Evolutionary conservation across 2,888 invertebrate genomes (phyloP).

Genomic region (Anthophora plumipes): DNA sequence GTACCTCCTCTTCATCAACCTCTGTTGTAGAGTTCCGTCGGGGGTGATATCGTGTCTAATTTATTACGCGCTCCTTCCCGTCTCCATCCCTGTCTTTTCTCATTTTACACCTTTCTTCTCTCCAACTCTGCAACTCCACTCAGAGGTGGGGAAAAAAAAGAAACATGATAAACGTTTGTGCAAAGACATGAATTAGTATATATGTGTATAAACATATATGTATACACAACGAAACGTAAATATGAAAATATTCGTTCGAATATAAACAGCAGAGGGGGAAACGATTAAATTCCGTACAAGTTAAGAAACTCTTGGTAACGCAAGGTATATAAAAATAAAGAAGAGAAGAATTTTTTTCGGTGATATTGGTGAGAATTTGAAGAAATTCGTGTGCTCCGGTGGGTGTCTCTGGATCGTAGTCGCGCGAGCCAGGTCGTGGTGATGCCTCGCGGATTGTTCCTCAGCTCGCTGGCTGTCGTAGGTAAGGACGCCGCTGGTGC

Average conservation of each 20-base stretch:
- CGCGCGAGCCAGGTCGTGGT: slow-evolving; percentile 71
- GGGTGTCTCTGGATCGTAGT: slow-evolving; percentile 57
- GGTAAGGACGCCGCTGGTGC: slow-evolving; percentile 73
- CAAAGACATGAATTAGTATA: neutral
- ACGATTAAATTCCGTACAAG: neutral
- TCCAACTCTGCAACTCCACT: too few species aligned
- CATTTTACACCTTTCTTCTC: too few species aligned
- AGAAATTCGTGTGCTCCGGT: slow-evolving; percentile 54
- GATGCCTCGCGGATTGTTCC: slow-evolving; percentile 77
- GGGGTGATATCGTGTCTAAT: slow-evolving; percentile 31
- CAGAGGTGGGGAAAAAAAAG: too few species aligned
- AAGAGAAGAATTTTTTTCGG: slow-evolving; percentile 24
- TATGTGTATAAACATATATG: neutral
- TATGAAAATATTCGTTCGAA: too few species aligned
- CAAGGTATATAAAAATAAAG: slow-evolving; percentile 27
- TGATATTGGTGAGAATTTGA: slow-evolving; percentile 49
- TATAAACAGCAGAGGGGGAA: too few species aligned
- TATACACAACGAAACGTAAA: neutral
- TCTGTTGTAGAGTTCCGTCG: slow-evolving; percentile 51
- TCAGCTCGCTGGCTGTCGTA: slow-evolving; percentile 74
- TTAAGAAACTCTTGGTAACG: neutral
- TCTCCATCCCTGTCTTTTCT: neutral
- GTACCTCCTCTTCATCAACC: slow-evolving; percentile 58
- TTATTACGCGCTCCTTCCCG: slow-evolving; percentile 6
- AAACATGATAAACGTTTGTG: too few species aligned